Percentiles rank a stretch among this genome's conserved stretches.
Evolutionary conservation across 2,888 invertebrate species (phyloP).

Genomic region (Lasioglossum leucozonium): DNA sequence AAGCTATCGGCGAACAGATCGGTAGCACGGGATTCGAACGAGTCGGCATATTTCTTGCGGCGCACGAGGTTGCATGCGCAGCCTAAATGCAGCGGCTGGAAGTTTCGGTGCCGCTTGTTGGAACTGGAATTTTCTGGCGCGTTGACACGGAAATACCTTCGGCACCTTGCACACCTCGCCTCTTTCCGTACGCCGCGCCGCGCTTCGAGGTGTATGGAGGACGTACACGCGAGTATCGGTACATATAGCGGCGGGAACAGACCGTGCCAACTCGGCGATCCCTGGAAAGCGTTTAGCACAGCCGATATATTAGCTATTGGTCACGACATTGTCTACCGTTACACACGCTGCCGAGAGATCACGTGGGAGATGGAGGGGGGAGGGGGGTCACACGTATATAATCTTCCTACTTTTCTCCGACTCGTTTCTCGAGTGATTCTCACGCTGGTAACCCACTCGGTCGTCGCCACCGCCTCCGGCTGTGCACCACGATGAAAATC

Average conservation of each 20-base stretch:
- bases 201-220: constrained; percentile 38
- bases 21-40: not conserved
- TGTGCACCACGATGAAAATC: constrained; percentile 70
- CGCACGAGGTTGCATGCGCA: constrained; percentile 4
- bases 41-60: not conserved
- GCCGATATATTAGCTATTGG: constrained; percentile 81
- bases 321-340: constrained; percentile 83
- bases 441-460: constrained; percentile 68
- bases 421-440: constrained; percentile 67
- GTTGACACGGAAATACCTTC: constrained; percentile 62
- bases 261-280: constrained; percentile 59
- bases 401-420: constrained; percentile 70
- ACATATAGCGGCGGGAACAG: constrained; percentile 23
- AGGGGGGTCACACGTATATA: constrained; percentile 70
- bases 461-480: constrained; percentile 66
- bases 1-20: not conserved
- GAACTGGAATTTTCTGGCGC: constrained; percentile 62
- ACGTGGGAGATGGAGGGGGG: no score
- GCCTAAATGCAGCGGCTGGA: not conserved
- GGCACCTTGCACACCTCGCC: constrained; percentile 37
- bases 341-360: constrained; percentile 75
- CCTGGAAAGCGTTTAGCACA: constrained; percentile 76
- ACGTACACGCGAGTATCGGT: constrained; percentile 49
- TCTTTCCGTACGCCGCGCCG: constrained; percentile 28
- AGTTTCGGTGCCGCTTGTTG: constrained; percentile 45